Base-by-base conservation (phyloP, 2,797 vertebrate genomes). In the Hydrocynus forskahlii region DNA sequence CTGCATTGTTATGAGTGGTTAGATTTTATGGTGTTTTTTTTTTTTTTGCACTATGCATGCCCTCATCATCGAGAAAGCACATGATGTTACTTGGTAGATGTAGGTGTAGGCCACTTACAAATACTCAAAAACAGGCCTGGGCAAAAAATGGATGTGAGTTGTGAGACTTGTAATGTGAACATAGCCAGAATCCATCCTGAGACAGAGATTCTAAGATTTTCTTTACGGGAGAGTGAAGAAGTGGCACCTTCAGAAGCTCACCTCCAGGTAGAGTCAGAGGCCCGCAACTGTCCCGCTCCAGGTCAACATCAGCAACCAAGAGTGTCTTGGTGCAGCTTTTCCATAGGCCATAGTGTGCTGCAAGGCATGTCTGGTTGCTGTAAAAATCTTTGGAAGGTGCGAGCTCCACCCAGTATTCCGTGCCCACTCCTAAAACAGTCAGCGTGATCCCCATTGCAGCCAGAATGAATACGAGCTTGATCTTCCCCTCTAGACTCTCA, bases 401-500 rank as follows among this genome's bases (percentile, higher is more conserved):
- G 73, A 95, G 89, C 55, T 95, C 94, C 84, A 93, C 94, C 94
- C 94, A 95, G 86, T 94, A 95, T 81, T 95, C 94, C 0, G 94
- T 95, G 85, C 94, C 93, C 81, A 95, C 93, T 0, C 94, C 91
- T 64, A 95, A 87, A 54, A 95, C 91, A 0, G 92, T 90, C 70
- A 95, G 92, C 8, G 91, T 91, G 66, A 93, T 92, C 19, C 93
- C 92, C 78, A 94, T 82, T 0, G 89, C 63, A 13, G 90, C 89
- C 84, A 94, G 85, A 25, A 95, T 88, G 78, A 94, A 91, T 1
- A 82, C 88, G 81, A 94, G 86, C 90, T 94, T 95, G 76, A 94
- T 93, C 91, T 95, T 96, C 52, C 96, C 95, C 83, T 96, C 95
- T 60, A 91, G 95, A 85, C 92, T 94, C 0, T 96, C 95, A 0